Evolutionary conservation across 2,113 vertebrate genomes (phyloP).

Genomic region (Esox niger): DNA sequence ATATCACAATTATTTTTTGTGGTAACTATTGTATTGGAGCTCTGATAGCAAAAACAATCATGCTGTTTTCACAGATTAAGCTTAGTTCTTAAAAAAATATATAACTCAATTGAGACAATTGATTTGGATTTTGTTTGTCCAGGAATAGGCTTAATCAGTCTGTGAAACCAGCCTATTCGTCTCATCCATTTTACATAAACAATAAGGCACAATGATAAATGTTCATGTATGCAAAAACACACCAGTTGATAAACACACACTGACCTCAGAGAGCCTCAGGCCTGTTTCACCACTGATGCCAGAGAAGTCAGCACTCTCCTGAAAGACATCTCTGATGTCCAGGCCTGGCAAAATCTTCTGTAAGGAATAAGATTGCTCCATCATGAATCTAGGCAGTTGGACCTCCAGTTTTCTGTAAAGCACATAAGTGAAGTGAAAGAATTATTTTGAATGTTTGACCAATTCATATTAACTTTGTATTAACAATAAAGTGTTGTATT

Average conservation of each 20-base stretch:
- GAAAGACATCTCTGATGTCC: constrained; percentile 74
- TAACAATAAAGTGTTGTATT: no score
- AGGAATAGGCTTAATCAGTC: no score
- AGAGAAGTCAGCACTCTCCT: constrained; percentile 70
- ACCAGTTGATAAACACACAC: not conserved
- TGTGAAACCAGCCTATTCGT: no score
- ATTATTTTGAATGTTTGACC: no score
- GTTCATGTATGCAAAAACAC: not conserved
- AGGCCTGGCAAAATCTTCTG: constrained; percentile 72
- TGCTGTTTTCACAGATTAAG: no score
- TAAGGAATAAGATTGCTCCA: constrained; percentile 79
- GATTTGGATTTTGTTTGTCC: no score
- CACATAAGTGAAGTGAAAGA: not conserved
- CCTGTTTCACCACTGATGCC: constrained; percentile 64
- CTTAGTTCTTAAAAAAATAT: no score
- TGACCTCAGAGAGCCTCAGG: constrained; percentile 77
- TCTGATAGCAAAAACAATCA: no score
- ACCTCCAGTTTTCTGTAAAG: constrained; percentile 80
- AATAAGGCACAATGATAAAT: not conserved
- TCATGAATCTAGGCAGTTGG: constrained; percentile 83
- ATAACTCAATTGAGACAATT: no score
- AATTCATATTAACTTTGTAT: no score
- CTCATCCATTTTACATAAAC: not conserved
- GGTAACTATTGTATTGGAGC: no score
- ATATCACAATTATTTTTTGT: no score